Base-by-base conservation (phyloP, 2,888 invertebrate genomes). In the Drosophila phalerata region DNA sequence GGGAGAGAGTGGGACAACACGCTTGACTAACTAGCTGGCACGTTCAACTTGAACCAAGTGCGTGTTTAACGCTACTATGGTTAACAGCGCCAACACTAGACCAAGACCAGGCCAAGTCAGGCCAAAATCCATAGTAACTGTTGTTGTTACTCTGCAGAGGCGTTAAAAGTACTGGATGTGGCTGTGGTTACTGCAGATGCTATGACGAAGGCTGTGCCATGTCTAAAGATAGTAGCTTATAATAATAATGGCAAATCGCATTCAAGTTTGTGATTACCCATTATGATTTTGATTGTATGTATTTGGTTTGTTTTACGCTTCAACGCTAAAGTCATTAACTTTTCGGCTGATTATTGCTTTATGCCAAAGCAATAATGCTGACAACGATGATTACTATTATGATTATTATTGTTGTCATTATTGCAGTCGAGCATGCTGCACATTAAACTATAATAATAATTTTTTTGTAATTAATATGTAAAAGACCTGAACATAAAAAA, bases 51-150 rank as follows among this genome's bases (percentile, higher is more conserved):
- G 62, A 48, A 25, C 55, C 69, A 79, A 81, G 73, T 85, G 85
- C 85, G 88, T 89, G 85, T 76, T 85, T 75, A 89, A 72, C 85
- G 87, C 87, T 85, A 85, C 78, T 84, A 79, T 85, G 63, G 81
- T 51, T 78, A 77, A 81, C 61, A 68, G 48, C 70, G 40, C 53
- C 34, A 56, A 19, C 45, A 34, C 30, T n/a, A n/a, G n/a, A n/a
- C 30, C 1, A 8, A 28, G 28, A 8, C 22, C 32, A 43, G 55
- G 10, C n/a, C 34, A 37, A 13, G 37, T n/a, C 32, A 15, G 34
- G 43, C 43, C 32, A 57, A 34, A 32, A 55, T 22, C 2, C 56
- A 60, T 37, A 42, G 58, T 57, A 57, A 66, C 51, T 64, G 74
- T 53, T 61, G 77, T 56, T 56, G 51, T 45, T n/a, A n/a, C 22